A percentile compares a stretch with the other conserved stretches of the same genome.
Conservation (phyloP, 2,113 vertebrate genomes). For the Ibidorhyncha struthersii region DNA sequence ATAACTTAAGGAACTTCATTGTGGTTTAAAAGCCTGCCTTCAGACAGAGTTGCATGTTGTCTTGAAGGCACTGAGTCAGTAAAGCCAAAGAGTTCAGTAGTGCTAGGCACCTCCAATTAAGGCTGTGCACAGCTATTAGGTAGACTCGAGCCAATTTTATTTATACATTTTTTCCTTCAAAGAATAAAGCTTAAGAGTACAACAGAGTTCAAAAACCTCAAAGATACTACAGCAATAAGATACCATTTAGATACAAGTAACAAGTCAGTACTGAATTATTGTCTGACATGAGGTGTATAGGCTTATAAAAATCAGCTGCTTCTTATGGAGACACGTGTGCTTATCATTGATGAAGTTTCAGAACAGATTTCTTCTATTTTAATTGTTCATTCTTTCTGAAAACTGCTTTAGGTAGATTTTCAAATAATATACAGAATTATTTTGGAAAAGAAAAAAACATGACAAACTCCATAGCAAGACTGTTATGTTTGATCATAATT, state of each 20-base stretch:
- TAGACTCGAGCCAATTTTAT: neutral
- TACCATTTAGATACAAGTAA: neutral
- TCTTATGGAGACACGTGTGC: neutral
- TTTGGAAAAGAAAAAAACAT: neutral
- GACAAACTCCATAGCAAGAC: neutral
- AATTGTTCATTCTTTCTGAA: neutral
- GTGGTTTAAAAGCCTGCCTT: neutral
- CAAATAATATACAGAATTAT: neutral
- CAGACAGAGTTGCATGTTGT: neutral
- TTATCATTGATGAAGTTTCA: neutral
- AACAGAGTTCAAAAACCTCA: constrained; percentile 19
- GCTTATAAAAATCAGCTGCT: neutral
- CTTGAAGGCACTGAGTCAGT: neutral
- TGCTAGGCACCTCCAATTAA: neutral
- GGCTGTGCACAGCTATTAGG: neutral
- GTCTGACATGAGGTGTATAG: neutral
- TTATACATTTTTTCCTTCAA: neutral
- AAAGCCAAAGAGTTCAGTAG: neutral
- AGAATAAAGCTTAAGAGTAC: neutral
- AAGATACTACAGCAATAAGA: constrained; percentile 36
- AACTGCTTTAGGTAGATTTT: neutral
- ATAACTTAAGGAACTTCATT: neutral
- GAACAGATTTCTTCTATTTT: neutral
- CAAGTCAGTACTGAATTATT: constrained; percentile 17
- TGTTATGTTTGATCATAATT: neutral